Evolutionary conservation across 2,888 invertebrate genomes (phyloP).

Genomic region (Aporophyla lueneburgensis): DNA sequence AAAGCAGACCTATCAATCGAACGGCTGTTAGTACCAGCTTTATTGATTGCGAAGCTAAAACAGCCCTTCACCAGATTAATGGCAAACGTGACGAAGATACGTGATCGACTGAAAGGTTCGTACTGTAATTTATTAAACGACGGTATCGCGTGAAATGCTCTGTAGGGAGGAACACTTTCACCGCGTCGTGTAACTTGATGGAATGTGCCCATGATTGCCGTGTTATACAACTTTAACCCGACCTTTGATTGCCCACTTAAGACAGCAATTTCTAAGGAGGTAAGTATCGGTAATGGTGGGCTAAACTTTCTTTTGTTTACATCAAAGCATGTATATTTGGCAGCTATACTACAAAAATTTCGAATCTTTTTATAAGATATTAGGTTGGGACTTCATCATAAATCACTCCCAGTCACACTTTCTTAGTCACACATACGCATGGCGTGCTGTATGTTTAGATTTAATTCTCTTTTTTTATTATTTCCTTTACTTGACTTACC

Average conservation of each 20-base stretch:
- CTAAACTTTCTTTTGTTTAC: neutral
- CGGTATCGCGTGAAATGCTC: conserved; percentile 36
- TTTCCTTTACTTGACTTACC: too few relatives aligned
- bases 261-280: conserved; percentile 10
- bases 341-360: neutral
- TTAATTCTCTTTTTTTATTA: neutral
- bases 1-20: neutral
- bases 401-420: neutral
- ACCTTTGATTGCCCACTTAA: conserved; percentile 36
- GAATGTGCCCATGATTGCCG: conserved; percentile 36
- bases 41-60: conserved; percentile 4
- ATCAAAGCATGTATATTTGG: neutral
- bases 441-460: neutral
- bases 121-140: conserved; percentile 43
- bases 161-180: conserved; percentile 51
- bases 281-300: conserved; percentile 23
- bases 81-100: conserved; percentile 45
- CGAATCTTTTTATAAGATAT: neutral
- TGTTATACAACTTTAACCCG: conserved; percentile 32
- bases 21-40: neutral
- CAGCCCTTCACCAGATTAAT: conserved; percentile 39
- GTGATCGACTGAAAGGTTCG: conserved; percentile 50
- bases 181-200: conserved; percentile 16
- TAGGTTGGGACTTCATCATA: neutral
- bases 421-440: neutral